Percentiles rank a stretch among this genome's conserved stretches.
Conservation (phyloP, 2,797 vertebrate genomes). For the Oreortyx pictus region DNA sequence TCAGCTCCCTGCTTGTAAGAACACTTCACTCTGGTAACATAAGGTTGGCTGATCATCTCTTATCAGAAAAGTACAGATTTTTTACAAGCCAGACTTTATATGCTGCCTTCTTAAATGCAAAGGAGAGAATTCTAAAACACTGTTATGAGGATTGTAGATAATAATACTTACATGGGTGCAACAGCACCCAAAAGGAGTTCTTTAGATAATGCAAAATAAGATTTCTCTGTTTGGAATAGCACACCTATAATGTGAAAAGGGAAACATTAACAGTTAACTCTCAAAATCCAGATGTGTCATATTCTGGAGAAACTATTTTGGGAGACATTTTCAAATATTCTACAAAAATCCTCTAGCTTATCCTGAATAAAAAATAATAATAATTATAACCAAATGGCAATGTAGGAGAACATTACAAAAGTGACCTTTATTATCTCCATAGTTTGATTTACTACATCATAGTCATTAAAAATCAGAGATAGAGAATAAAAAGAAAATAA, state of each 20-base stretch:
- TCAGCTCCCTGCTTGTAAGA: neutral
- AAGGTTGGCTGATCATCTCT: constrained; percentile 16
- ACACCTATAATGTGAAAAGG: neutral
- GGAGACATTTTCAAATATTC: neutral
- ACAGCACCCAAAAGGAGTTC: neutral
- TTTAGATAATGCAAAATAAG: neutral
- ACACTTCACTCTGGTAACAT: neutral
- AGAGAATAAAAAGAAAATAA: neutral
- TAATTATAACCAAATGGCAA: neutral
- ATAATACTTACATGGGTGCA: neutral
- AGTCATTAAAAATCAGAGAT: neutral
- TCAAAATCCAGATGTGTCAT: neutral
- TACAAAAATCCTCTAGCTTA: neutral
- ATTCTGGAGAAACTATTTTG: neutral
- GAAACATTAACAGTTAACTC: neutral
- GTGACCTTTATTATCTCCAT: neutral
- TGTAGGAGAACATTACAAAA: neutral
- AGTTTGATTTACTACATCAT: neutral
- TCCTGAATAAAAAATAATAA: neutral
- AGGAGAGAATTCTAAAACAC: neutral
- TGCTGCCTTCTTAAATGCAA: neutral
- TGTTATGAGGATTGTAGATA: neutral
- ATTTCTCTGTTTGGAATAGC: neutral
- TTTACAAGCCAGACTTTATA: neutral
- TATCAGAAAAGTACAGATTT: neutral